These are phyloP conservation scores for Pollenia griseotomentosa DNA, from an alignment of 2,888 invertebrate species.

Conservation along the genomic window DNA sequence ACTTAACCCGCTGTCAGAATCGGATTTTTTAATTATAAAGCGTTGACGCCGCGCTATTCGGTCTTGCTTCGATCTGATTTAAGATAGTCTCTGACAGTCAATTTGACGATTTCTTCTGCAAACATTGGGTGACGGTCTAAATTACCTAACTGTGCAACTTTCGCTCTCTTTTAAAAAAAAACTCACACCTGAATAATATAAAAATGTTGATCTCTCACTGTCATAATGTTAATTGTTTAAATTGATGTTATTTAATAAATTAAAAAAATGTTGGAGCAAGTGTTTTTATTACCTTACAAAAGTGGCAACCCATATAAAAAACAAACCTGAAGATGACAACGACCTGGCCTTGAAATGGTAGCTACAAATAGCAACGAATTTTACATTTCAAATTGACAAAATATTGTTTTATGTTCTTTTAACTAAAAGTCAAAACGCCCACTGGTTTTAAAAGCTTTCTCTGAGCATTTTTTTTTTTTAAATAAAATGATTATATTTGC, in stretches of 20 bases:
- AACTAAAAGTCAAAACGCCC: conserved; percentile 9
- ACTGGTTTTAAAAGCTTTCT: conserved; percentile 22
- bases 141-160: background rate
- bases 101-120: too few relatives aligned
- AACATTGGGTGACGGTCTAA: background rate
- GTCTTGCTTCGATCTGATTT: too few relatives aligned
- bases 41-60: too few relatives aligned
- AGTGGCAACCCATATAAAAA: background rate
- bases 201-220: too few relatives aligned
- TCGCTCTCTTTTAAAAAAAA: too few relatives aligned
- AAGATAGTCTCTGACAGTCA: too few relatives aligned
- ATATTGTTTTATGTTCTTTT: background rate
- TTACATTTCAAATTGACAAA: background rate
- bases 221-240: background rate
- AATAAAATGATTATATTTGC: conserved; percentile 50
- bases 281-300: conserved; percentile 4
- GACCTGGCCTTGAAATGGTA: background rate
- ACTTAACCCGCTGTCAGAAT: too few relatives aligned
- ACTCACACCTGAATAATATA: too few relatives aligned
- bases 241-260: conserved; percentile 9
- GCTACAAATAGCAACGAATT: background rate
- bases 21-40: too few relatives aligned
- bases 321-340: background rate
- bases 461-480: background rate
- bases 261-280: background rate